These are phyloP conservation scores for Psittacara wagleri DNA, from an alignment of 2,113 vertebrate genomes.

Conservation along the genomic window DNA sequence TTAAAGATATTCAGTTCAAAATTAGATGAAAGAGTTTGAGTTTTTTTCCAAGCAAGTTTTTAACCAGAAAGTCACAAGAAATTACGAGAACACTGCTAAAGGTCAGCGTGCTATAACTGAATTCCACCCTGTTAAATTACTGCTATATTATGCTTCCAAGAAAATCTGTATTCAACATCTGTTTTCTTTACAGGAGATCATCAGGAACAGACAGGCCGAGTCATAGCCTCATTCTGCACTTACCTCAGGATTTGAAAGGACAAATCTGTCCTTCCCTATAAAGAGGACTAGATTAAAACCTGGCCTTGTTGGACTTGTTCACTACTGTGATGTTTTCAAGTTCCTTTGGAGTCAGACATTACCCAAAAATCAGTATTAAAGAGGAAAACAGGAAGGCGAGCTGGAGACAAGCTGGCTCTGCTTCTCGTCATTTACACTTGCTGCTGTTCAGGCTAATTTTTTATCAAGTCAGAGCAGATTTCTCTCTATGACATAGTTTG, in stretches of 20 bases:
- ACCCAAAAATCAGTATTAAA: constrained; percentile 41
- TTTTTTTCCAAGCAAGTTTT: not conserved
- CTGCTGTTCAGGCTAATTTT: constrained; percentile 20
- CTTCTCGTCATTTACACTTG: constrained; percentile 50
- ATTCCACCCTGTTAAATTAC: constrained; percentile 49
- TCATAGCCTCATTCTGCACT: constrained; percentile 2
- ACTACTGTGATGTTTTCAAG: constrained; percentile 5
- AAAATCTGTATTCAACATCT: constrained; percentile 43
- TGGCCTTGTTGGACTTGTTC: constrained; percentile 11
- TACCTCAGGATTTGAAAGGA: constrained; percentile 54
- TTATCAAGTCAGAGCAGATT: constrained; percentile 45
- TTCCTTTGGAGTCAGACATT: constrained; percentile 33
- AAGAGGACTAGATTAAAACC: not conserved
- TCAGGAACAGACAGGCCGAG: constrained; percentile 9
- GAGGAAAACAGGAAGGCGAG: constrained; percentile 56
- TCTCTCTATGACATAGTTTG: not conserved
- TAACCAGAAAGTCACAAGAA: constrained; percentile 3
- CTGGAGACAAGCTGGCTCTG: constrained; percentile 16
- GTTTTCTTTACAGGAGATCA: constrained; percentile 38
- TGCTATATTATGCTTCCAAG: constrained; percentile 39
- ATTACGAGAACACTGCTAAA: constrained; percentile 16
- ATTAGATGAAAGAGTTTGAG: not conserved
- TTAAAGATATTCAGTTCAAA: not conserved
- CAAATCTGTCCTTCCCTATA: not conserved
- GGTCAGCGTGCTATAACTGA: constrained; percentile 32